Evolutionary conservation across 2,888 invertebrate genomes (phyloP).

Genomic region (Sarcophaga caerulescens): DNA sequence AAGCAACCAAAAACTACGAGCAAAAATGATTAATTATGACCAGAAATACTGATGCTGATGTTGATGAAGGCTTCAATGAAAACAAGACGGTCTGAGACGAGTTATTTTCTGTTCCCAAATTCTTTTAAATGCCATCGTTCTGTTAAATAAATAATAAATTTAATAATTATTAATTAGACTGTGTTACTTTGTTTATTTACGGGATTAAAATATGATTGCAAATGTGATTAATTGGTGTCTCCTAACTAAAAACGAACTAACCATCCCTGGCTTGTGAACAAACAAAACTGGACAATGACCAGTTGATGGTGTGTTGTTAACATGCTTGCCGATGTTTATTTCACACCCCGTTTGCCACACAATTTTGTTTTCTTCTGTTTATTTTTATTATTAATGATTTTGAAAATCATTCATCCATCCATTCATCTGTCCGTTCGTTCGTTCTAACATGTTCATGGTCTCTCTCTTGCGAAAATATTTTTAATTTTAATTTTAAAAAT

Average conservation of each 20-base stretch:
- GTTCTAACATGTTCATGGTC: background rate
- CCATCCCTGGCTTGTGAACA: background rate
- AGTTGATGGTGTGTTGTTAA: slow-evolving; percentile 29
- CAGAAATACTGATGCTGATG: no score
- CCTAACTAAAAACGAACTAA: background rate
- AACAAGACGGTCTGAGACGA: no score
- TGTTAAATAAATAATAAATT: background rate
- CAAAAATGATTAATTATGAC: background rate
- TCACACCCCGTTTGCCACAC: slow-evolving; percentile 1
- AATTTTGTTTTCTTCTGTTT: background rate
- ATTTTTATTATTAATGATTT: slow-evolving; percentile 29
- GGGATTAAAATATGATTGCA: slow-evolving; percentile 30
- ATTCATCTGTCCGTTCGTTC: background rate
- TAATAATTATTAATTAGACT: slow-evolving; percentile 8
- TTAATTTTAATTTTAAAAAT: no score
- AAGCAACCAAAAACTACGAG: background rate
- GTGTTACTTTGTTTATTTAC: background rate
- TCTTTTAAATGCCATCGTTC: background rate
- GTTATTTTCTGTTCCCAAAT: no score
- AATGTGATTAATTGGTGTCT: slow-evolving; percentile 36
- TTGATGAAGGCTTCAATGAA: no score
- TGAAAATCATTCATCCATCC: background rate
- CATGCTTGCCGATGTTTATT: slow-evolving; percentile 22
- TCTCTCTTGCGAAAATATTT: no score
- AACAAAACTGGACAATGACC: slow-evolving; percentile 24